phyloP scores from a whole-genome alignment of 2,113 vertebrate species.

The Alaudala cheleensis region DNA sequence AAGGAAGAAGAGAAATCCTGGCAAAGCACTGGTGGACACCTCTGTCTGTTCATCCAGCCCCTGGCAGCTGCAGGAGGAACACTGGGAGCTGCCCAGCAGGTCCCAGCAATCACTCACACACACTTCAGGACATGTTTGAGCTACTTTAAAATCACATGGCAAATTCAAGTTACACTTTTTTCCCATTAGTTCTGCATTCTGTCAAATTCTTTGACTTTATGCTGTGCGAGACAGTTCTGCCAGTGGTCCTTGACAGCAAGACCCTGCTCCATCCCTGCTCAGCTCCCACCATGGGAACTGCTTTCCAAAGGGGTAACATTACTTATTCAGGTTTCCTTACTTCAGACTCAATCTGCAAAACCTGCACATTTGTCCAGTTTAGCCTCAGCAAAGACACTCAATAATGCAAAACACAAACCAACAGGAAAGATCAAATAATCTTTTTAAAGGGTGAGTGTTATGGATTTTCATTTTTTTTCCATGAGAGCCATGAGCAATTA shows the following conservation, averaged over 20 bases:
- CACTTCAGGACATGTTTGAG: neutral
- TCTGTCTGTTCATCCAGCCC: neutral
- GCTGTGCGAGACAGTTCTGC: neutral
- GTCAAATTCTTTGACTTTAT: neutral
- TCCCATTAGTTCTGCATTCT: neutral
- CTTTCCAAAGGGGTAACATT: neutral
- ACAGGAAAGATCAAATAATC: neutral
- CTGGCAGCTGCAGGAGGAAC: neutral
- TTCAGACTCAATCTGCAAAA: neutral
- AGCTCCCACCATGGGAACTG: neutral
- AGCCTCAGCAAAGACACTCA: neutral
- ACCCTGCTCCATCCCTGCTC: neutral
- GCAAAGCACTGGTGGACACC: neutral
- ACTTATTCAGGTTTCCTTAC: neutral
- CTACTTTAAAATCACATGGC: neutral
- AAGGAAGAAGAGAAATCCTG: neutral
- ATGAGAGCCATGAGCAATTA: neutral
- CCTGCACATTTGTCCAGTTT: neutral
- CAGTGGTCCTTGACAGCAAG: neutral
- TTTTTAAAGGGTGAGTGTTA: neutral
- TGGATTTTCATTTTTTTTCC: neutral
- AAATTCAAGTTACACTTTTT: neutral
- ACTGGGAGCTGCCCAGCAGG: neutral
- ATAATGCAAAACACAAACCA: neutral
- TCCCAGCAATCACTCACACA: neutral